phyloP scores from a whole-genome alignment of 1,140 invertebrate species.

The Diuraphis noxia region DNA sequence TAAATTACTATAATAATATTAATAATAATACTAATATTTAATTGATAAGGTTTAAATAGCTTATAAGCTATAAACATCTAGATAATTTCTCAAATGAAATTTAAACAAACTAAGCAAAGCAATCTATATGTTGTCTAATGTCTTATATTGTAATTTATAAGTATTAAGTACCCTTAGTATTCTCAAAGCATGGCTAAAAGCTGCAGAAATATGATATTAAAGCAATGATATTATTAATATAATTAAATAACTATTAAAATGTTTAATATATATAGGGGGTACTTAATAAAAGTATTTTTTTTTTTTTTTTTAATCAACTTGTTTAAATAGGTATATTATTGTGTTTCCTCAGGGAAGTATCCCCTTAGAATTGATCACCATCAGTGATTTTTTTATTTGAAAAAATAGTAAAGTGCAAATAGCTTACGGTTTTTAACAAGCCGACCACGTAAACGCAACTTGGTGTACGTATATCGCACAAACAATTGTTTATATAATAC shows the following conservation, averaged over 20 bases:
- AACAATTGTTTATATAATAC: background rate
- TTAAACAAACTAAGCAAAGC: background rate
- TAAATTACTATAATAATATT: background rate
- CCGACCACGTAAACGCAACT: background rate
- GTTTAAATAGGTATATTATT: background rate
- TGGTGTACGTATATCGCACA: background rate
- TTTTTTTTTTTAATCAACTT: background rate
- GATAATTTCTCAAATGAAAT: background rate
- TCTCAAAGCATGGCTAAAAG: background rate
- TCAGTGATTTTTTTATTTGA: background rate
- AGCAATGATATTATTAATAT: background rate
- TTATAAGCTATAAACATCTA: background rate
- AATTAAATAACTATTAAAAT: background rate
- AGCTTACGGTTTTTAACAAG: background rate
- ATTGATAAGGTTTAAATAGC: background rate
- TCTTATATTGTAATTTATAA: background rate
- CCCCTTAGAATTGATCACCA: background rate
- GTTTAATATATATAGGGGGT: background rate
- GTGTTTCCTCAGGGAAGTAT: too few species aligned
- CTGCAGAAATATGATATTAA: background rate
- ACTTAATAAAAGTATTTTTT: background rate
- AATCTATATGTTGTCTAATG: background rate
- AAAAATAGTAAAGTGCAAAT: background rate
- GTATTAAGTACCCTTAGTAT: background rate
- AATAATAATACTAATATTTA: background rate